These are phyloP conservation scores for Drosophila mettleri DNA, from an alignment of 2,888 invertebrate species.

Conservation along the genomic window DNA sequence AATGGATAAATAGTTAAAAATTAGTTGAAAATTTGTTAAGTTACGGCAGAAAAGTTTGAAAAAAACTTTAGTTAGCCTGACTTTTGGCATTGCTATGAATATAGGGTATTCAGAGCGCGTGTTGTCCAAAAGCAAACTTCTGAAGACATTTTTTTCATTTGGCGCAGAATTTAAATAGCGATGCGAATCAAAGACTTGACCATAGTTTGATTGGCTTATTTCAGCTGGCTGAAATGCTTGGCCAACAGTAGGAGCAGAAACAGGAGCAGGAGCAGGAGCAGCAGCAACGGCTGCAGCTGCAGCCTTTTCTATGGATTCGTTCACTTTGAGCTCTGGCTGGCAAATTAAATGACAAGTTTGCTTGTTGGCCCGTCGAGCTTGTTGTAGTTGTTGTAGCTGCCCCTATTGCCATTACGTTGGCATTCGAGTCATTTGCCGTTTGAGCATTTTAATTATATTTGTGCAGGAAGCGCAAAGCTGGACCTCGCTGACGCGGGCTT, in stretches of 20 bases:
- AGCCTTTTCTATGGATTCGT: conserved; percentile 34
- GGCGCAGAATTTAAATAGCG: conserved; percentile 44
- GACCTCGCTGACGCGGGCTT: conserved; percentile 45
- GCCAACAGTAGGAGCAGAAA: conserved; percentile 2
- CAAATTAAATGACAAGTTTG: conserved; percentile 76
- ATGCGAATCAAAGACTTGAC: conserved; percentile 29
- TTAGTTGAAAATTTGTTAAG: too few relatives aligned
- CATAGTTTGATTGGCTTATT: conserved; percentile 34
- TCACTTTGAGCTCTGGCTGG: conserved; percentile 57
- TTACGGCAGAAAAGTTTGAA: too few relatives aligned
- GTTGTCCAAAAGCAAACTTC: not conserved
- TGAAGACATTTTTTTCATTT: not conserved
- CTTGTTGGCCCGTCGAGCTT: conserved; percentile 38
- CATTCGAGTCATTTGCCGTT: conserved; percentile 57
- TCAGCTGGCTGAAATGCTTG: conserved; percentile 4
- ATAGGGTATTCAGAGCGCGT: not conserved
- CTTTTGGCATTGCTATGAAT: not conserved
- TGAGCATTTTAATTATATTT: conserved; percentile 76
- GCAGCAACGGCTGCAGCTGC: not conserved
- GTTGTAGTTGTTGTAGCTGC: conserved; percentile 21
- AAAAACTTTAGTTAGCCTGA: not conserved
- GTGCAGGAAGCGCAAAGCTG: conserved; percentile 63
- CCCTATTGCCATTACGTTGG: conserved; percentile 36
- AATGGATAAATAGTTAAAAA: too few relatives aligned
- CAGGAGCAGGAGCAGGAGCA: not conserved